phyloP scores from a whole-genome alignment of 2,113 vertebrate genomes.

The Delphinapterus leucas region DNA sequence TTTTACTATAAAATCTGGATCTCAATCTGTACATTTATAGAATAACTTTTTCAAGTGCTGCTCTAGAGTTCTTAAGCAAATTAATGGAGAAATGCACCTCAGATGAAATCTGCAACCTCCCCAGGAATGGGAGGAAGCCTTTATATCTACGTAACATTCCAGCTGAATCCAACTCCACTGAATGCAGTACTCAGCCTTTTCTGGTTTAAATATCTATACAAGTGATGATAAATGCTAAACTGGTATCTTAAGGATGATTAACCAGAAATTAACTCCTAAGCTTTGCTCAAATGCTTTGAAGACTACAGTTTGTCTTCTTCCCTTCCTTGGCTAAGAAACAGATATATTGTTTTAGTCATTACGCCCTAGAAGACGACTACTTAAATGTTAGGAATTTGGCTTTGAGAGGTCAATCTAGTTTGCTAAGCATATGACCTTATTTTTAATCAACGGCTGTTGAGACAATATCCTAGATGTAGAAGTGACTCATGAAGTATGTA shows the following conservation, averaged over 20 bases:
- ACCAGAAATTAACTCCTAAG: neutral
- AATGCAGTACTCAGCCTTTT: conserved; percentile 43
- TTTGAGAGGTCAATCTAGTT: neutral
- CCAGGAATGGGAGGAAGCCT: conserved; percentile 39
- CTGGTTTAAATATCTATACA: conserved; percentile 65
- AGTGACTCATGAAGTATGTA: neutral
- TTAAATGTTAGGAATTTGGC: neutral
- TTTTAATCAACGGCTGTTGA: neutral
- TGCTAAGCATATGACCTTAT: neutral
- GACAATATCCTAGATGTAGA: neutral
- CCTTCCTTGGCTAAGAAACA: neutral
- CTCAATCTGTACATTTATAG: neutral
- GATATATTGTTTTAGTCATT: neutral
- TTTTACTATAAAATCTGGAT: conserved; percentile 43
- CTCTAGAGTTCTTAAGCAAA: conserved; percentile 45
- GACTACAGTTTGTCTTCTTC: neutral
- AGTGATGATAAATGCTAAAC: conserved; percentile 25
- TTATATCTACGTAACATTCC: neutral
- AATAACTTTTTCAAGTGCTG: conserved; percentile 26
- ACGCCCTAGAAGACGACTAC: neutral
- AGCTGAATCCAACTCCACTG: conserved; percentile 17
- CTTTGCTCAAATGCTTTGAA: conserved; percentile 35
- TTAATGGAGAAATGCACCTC: conserved; percentile 10
- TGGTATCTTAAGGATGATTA: conserved; percentile 46
- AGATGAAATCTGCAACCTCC: conserved; percentile 26